These are phyloP conservation scores for Tarsius wallacei DNA, from an alignment of 2,797 vertebrate species.

Conservation along the genomic window DNA sequence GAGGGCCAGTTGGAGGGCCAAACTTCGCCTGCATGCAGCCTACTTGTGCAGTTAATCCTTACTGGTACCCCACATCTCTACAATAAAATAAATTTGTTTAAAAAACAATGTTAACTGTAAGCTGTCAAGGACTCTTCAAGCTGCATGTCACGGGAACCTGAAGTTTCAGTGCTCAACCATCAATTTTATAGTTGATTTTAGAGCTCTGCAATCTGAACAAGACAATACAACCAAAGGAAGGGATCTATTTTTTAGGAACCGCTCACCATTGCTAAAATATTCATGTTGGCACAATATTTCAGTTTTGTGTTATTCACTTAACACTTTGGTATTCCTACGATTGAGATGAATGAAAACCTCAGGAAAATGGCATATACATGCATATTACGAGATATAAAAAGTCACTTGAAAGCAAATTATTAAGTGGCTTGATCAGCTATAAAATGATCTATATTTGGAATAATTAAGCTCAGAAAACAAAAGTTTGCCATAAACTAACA, in stretches of 20 bases:
- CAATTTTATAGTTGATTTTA: not conserved
- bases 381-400: not conserved
- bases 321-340: not conserved
- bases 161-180: not conserved
- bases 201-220: not conserved
- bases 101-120: not conserved
- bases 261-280: not conserved
- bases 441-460: slow-evolving; percentile 36
- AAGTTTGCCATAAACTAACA: slow-evolving; percentile 15
- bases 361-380: not conserved
- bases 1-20: no score
- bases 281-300: slow-evolving; percentile 1
- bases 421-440: not conserved
- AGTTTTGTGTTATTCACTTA: not conserved
- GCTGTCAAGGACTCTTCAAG: not conserved
- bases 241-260: not conserved
- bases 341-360: not conserved
- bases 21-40: no score
- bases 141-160: not conserved
- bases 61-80: no score
- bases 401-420: slow-evolving; percentile 39
- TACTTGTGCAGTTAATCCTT: no score
- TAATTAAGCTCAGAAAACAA: slow-evolving; percentile 51
- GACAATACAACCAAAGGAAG: not conserved
- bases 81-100: no score